phyloP scores from a whole-genome alignment of 2,113 vertebrate species.

The Trogon melanurus region DNA sequence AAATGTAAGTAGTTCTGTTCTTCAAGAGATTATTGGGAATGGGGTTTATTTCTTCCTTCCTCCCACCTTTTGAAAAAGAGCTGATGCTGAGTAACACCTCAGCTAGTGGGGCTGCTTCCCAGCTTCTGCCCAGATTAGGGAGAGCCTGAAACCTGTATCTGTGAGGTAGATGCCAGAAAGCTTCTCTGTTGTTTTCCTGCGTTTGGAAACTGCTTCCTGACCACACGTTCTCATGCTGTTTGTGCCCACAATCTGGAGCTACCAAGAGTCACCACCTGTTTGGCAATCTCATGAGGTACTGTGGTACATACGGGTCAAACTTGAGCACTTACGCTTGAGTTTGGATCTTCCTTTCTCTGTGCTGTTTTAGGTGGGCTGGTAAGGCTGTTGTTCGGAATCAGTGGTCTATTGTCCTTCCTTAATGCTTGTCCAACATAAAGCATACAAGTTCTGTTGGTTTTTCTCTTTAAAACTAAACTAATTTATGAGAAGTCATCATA shows the following conservation, averaged over 20 bases:
- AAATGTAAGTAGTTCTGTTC: not conserved
- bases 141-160: not conserved
- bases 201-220: not conserved
- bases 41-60: not conserved
- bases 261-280: accelerated
- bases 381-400: not conserved
- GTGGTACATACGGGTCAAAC: accelerated
- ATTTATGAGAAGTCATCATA: not conserved
- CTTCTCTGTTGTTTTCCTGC: accelerated
- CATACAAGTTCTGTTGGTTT: not conserved
- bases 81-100: not conserved
- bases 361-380: not conserved
- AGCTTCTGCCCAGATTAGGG: not conserved
- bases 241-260: not conserved
- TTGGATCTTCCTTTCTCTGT: not conserved
- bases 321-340: not conserved
- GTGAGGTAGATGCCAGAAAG: not conserved
- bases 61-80: not conserved
- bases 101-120: not conserved
- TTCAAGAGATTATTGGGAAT: not conserved
- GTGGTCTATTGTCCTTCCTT: not conserved
- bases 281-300: not conserved
- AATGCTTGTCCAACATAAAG: not conserved
- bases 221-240: not conserved
- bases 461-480: not conserved